phyloP scores from a whole-genome alignment of 2,113 vertebrate genomes.

The Cinclus cinclus region DNA sequence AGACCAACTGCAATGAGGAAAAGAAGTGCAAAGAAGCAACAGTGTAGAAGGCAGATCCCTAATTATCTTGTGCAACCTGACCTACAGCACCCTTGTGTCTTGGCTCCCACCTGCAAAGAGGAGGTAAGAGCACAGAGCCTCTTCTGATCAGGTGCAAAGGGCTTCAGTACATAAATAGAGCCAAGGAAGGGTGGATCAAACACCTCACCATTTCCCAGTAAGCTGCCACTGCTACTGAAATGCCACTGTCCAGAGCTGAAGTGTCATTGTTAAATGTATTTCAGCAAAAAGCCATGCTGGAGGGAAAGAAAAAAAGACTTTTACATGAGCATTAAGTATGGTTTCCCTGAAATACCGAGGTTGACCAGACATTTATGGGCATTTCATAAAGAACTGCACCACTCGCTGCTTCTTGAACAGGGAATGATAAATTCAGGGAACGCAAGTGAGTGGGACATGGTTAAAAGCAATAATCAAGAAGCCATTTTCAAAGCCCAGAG shows the following conservation, averaged over 20 bases:
- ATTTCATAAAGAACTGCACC: not conserved
- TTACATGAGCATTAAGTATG: not conserved
- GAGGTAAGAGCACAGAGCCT: not conserved
- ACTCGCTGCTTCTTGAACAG: not conserved
- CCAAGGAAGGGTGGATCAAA: not conserved
- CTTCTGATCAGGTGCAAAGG: not conserved
- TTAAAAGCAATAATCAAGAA: slow-evolving; percentile 8
- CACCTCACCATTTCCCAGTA: not conserved
- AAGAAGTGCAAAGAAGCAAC: not conserved
- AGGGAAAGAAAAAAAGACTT: not conserved
- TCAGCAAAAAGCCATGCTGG: not conserved
- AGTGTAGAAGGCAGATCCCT: not conserved
- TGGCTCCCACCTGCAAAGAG: not conserved
- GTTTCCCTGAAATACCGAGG: not conserved
- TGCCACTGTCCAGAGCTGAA: not conserved
- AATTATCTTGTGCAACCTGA: not conserved
- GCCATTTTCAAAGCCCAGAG: not conserved
- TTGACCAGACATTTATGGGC: not conserved
- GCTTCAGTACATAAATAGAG: not conserved
- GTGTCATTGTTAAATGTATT: not conserved
- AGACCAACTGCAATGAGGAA: not conserved
- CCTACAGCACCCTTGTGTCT: not conserved
- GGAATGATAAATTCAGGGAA: not conserved
- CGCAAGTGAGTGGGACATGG: not conserved
- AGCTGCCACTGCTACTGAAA: not conserved